phyloP scores from a whole-genome alignment of 2,888 invertebrate genomes.

The Agriopis marginaria region DNA sequence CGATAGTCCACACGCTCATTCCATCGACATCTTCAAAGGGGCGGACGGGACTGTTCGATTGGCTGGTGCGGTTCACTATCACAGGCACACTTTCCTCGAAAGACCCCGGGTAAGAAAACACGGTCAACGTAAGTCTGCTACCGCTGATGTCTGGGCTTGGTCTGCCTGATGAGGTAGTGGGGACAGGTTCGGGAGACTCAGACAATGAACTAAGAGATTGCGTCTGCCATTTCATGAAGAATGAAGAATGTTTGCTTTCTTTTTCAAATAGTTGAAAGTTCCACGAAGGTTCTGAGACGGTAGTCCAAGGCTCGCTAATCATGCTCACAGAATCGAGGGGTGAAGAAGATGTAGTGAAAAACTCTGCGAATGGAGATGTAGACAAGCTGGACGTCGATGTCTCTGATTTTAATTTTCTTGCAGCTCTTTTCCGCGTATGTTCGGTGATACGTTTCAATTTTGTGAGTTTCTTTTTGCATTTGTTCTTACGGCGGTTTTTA shows the following conservation, averaged over 20 bases:
- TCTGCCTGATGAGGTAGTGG: slow-evolving; percentile 48
- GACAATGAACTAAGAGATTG: slow-evolving; percentile 8
- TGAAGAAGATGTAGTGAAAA: background rate
- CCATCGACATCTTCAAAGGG: background rate
- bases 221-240: background rate
- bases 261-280: background rate
- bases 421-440: background rate
- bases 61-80: background rate
- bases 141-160: slow-evolving; percentile 12
- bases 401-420: background rate
- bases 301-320: slow-evolving; percentile 2
- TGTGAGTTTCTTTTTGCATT: background rate
- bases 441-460: background rate
- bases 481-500: background rate
- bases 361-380: background rate
- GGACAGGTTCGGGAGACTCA: slow-evolving; percentile 51
- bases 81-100: slow-evolving; percentile 13
- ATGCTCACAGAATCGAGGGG: background rate
- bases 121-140: slow-evolving; percentile 41
- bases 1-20: slow-evolving; percentile 61
- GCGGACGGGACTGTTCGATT: background rate
- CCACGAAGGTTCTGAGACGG: slow-evolving; percentile 10
- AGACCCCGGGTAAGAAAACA: slow-evolving; percentile 19
- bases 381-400: background rate
- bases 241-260: background rate